Base-by-base conservation (phyloP, 2,113 vertebrate genomes). In the Microcebus lehilahytsara region DNA sequence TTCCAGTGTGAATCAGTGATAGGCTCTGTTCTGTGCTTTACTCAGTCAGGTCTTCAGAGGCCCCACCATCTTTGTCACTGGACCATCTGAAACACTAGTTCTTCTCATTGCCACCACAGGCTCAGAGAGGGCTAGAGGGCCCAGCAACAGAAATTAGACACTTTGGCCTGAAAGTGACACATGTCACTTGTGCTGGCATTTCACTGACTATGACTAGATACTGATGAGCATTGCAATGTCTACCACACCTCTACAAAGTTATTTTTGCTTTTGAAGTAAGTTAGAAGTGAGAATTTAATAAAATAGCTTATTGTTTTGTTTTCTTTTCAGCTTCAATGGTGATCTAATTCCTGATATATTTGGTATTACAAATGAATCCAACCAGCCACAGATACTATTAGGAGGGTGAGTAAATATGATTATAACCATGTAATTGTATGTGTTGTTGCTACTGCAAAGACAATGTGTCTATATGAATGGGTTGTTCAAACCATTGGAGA, bases 291-390 rank as follows among this genome's bases (percentile, higher is more conserved):
- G 32, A 71, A 25, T 96, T 7, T 79, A 17, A 75, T 53, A 46
- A 84, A 89, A 62, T 7, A 51, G 89, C 42, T 87, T 91, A 96
- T 88, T 67, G 49, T 97, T 97, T 93, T 98, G 5, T 96, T 97
- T 90, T 91, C 60, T 74, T 96, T 98, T 89, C 98, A 99, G 99
- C 98, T 99, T 99, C 97, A 99, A 99, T 96, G 99, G 99, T 56
- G 99, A 99, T 95, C 99, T 99, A 99, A 99, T 99, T 98, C 99
- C 99, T 96, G 99, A 99, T 74, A 88, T 99, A 90, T 99, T 99
- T 98, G 99, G 99, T 96, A 92, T 98, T 53, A 98, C 98, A 23
- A 98, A 95, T 14, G 97, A 85, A 49, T 95, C 97, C 2, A 46
- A 0, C 4, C 97, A 97, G n/a, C 99, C 99, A 16, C 98, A 99